Conservation (phyloP, 92 coral and sea anemone species). For the Muricea muricata region DNA sequence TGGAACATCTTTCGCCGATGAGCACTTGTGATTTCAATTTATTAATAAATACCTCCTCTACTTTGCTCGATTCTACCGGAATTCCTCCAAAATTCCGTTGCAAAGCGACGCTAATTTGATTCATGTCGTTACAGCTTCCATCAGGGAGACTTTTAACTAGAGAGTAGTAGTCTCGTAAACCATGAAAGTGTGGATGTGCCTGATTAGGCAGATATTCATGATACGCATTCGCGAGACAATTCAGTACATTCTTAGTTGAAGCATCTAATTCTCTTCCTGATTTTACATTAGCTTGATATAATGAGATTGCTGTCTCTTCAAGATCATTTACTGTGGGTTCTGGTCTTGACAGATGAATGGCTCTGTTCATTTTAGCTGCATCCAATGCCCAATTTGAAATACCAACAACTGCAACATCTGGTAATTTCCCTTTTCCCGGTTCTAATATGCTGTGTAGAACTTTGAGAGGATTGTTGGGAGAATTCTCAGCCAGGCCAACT, state of each 20-base stretch:
- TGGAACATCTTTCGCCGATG: background rate
- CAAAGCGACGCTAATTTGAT: background rate
- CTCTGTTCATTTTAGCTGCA: slow-evolving; percentile 71
- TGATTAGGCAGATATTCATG: slow-evolving; percentile 58
- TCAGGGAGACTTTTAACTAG: slow-evolving; percentile 56
- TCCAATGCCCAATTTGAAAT: slow-evolving; percentile 95
- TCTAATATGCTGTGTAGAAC: slow-evolving; percentile 59
- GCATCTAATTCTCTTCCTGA: background rate
- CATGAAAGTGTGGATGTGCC: slow-evolving; percentile 61
- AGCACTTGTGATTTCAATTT: background rate
- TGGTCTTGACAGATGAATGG: slow-evolving; percentile 65
- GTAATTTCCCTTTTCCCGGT: slow-evolving; percentile 54
- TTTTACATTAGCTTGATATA: background rate
- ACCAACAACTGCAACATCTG: slow-evolving; percentile 73
- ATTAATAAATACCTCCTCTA: background rate
- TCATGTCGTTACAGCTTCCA: background rate
- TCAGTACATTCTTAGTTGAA: slow-evolving; percentile 9
- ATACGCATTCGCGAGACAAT: slow-evolving; percentile 56
- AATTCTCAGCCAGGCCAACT: slow-evolving; percentile 59
- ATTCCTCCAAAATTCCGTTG: slow-evolving; percentile 12
- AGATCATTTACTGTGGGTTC: slow-evolving; percentile 52
- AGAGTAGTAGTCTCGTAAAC: slow-evolving; percentile 70
- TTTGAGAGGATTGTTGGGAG: slow-evolving; percentile 56
- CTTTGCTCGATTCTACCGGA: background rate
- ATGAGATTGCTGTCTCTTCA: slow-evolving; percentile 27